Percentiles rank a stretch among this genome's conserved stretches.
Evolutionary conservation across 1,140 invertebrate species (phyloP).

Genomic region (Lerema accius): DNA sequence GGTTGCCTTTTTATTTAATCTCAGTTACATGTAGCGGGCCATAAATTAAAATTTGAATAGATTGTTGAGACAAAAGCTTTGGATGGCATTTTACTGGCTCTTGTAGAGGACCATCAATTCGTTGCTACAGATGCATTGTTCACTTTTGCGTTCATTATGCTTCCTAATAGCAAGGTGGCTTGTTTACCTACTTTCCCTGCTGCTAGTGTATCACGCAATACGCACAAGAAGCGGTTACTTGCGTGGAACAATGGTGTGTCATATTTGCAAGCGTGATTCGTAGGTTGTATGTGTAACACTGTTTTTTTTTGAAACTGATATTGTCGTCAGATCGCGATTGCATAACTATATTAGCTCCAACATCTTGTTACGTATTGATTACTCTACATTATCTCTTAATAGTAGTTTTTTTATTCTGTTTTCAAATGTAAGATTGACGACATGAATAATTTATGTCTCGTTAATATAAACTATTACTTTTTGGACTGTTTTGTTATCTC

Average conservation of each 20-base stretch:
- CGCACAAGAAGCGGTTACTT: slow-evolving; percentile 36
- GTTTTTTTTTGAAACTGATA: slow-evolving; percentile 33
- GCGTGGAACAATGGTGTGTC: slow-evolving; percentile 50
- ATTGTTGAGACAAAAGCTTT: slow-evolving; percentile 41
- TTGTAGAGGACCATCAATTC: slow-evolving; percentile 37
- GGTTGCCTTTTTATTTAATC: slow-evolving; percentile 12
- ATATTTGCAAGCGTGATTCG: slow-evolving; percentile 36
- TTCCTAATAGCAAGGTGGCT: slow-evolving; percentile 44
- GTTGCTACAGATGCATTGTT: slow-evolving; percentile 52
- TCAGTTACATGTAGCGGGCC: slow-evolving; percentile 11
- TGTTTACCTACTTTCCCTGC: slow-evolving; percentile 57
- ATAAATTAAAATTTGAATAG: slow-evolving; percentile 45
- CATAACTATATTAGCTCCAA: background rate
- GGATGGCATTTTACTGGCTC: background rate
- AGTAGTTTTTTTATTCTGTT: too few relatives aligned
- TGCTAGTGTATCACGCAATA: slow-evolving; percentile 46
- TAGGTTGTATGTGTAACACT: slow-evolving; percentile 41
- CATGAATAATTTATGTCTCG: too few relatives aligned
- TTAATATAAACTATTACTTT: too few relatives aligned
- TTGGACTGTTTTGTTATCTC: too few relatives aligned
- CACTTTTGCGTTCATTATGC: slow-evolving; percentile 33
- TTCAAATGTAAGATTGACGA: too few relatives aligned
- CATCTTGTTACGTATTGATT: background rate
- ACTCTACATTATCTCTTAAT: background rate
- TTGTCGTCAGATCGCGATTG: background rate